These are phyloP conservation scores for Holacanthus passer DNA, from an alignment of 2,113 vertebrate genomes.

Conservation along the genomic window DNA sequence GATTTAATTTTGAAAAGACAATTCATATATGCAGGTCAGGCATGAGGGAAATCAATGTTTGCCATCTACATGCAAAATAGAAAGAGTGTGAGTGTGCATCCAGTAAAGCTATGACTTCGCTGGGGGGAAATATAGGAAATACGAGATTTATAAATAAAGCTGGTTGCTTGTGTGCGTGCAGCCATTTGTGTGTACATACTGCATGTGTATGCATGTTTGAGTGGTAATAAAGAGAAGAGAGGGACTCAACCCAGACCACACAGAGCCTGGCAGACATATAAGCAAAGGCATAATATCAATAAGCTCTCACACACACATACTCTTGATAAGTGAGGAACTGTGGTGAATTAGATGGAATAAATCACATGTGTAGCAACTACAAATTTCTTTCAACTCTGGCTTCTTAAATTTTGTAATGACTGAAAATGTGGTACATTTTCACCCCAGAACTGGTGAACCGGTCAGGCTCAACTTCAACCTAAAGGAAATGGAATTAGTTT, in stretches of 20 bases:
- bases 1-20: conserved; percentile 72
- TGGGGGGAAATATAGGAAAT: conserved; percentile 16
- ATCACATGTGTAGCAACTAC: neutral
- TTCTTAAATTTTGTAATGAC: conserved; percentile 39
- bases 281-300: conserved; percentile 19
- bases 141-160: conserved; percentile 41
- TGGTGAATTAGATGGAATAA: conserved; percentile 12
- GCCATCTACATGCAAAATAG: conserved; percentile 43
- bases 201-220: neutral
- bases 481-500: conserved; percentile 69
- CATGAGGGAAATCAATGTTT: conserved; percentile 64
- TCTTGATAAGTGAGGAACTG: neutral
- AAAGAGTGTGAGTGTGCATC: conserved; percentile 21
- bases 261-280: conserved; percentile 23
- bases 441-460: conserved; percentile 19
- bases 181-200: neutral
- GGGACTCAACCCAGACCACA: neutral
- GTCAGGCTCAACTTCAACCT: neutral
- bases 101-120: conserved; percentile 12
- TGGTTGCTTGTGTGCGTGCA: neutral
- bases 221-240: neutral
- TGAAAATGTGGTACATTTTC: neutral
- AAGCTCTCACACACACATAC: neutral
- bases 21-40: conserved; percentile 62
- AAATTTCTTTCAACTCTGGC: conserved; percentile 27